Evolutionary conservation across 2,113 vertebrate genomes (phyloP).

Genomic region (Brienomyrus longianalis): DNA sequence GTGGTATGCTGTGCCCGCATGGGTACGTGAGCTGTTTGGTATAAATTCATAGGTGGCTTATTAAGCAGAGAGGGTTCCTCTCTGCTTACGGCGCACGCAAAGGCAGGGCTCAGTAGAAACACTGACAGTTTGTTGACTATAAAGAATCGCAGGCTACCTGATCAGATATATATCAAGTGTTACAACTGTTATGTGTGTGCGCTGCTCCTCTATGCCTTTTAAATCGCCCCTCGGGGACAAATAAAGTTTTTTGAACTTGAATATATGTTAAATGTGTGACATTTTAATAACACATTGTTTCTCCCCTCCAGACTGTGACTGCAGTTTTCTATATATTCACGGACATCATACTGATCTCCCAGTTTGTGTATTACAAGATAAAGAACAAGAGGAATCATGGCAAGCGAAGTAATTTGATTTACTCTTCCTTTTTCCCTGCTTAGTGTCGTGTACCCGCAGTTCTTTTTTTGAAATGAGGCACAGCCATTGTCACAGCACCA

Average conservation of each 20-base stretch:
- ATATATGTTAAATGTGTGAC: background rate
- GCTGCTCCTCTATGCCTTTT: too few relatives aligned
- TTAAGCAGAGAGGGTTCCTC: background rate
- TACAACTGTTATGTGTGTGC: too few relatives aligned
- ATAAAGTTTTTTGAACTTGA: background rate
- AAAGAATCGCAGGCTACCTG: background rate
- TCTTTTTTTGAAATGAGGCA: background rate
- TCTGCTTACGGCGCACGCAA: too few relatives aligned
- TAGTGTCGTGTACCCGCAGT: background rate
- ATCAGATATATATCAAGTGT: background rate
- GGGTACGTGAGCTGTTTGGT: background rate
- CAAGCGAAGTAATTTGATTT: constrained; percentile 35
- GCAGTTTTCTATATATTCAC: constrained; percentile 55
- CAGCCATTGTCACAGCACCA: background rate
- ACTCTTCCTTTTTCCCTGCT: background rate
- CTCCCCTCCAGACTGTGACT: constrained; percentile 48
- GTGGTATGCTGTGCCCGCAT: background rate
- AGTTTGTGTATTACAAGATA: constrained; percentile 59
- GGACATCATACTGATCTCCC: constrained; percentile 53
- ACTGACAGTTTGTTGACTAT: background rate
- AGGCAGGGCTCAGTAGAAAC: background rate
- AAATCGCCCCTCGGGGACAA: too few relatives aligned
- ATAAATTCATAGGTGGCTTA: background rate
- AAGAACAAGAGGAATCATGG: constrained; percentile 55
- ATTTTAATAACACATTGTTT: background rate